phyloP scores from a whole-genome alignment of 1,140 invertebrate genomes.

The Ectropis grisescens region DNA sequence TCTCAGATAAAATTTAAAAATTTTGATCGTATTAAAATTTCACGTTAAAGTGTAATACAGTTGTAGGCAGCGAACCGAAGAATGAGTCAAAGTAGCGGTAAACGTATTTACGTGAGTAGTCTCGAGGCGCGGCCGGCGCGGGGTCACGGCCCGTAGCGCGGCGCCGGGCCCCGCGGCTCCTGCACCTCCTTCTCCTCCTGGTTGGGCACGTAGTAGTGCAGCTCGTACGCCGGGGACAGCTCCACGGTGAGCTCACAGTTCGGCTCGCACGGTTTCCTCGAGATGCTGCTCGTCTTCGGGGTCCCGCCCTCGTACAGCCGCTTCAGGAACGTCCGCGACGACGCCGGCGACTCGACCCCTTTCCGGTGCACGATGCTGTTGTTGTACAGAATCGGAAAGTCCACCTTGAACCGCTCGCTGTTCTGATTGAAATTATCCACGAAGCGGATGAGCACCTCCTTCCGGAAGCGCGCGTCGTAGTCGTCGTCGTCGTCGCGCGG shows the following conservation, averaged over 20 bases:
- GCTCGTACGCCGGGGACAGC: slow-evolving; percentile 46
- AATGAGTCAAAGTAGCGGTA: too few species aligned
- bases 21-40: too few species aligned
- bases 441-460: slow-evolving; percentile 43
- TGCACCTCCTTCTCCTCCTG: slow-evolving; percentile 40
- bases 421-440: slow-evolving; percentile 54
- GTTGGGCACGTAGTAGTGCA: slow-evolving; percentile 54
- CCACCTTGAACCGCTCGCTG: slow-evolving; percentile 35
- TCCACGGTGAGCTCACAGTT: slow-evolving; percentile 41
- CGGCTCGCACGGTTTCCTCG: slow-evolving; percentile 19
- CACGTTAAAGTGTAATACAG: too few species aligned
- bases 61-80: too few species aligned
- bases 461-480: slow-evolving; percentile 42
- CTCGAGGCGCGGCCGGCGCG: too few species aligned
- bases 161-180: slow-evolving; percentile 14
- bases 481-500: slow-evolving; percentile 28
- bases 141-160: too few species aligned
- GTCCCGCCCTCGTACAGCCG: slow-evolving; percentile 12
- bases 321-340: too few species aligned
- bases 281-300: slow-evolving; percentile 2
- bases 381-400: slow-evolving; percentile 50
- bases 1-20: too few species aligned
- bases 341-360: slow-evolving; percentile 26
- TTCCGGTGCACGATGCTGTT: slow-evolving; percentile 35
- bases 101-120: too few species aligned